phyloP scores from a whole-genome alignment of 2,888 invertebrate species.

The Diploptera punctata region DNA sequence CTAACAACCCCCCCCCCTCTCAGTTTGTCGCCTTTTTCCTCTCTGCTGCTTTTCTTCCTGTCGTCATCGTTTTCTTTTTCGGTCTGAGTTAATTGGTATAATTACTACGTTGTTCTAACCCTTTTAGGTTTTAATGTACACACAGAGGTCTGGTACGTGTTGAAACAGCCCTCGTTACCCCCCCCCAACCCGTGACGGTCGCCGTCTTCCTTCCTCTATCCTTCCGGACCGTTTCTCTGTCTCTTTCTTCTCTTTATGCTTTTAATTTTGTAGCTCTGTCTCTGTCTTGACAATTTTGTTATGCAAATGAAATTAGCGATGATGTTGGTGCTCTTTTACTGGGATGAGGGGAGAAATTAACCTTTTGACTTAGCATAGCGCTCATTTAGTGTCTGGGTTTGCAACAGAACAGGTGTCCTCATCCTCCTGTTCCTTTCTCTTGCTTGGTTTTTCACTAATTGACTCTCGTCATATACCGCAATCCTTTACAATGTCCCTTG shows the following conservation, averaged over 20 bases:
- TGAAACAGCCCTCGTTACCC: constrained; percentile 2
- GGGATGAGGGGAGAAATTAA: constrained; percentile 34
- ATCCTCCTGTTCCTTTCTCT: background rate
- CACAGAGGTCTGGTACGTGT: background rate
- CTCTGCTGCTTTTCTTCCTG: constrained; percentile 22
- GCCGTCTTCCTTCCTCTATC: constrained; percentile 10
- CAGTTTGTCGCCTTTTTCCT: constrained; percentile 34
- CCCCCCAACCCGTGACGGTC: background rate
- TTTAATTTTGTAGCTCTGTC: constrained; percentile 37
- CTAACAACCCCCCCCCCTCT: background rate
- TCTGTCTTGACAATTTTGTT: constrained; percentile 35
- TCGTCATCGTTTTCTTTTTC: constrained; percentile 32
- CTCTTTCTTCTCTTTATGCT: constrained; percentile 37
- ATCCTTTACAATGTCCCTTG: constrained; percentile 18
- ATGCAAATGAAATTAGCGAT: constrained; percentile 44
- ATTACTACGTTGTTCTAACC: constrained; percentile 37
- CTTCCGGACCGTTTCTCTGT: constrained; percentile 20
- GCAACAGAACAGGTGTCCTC: constrained; percentile 1
- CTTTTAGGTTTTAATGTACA: constrained; percentile 31
- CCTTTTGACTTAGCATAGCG: constrained; percentile 35
- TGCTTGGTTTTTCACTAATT: constrained; percentile 24
- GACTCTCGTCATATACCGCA: constrained; percentile 20
- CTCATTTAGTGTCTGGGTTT: constrained; percentile 15
- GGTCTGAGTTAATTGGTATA: constrained; percentile 37
- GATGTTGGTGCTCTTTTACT: constrained; percentile 30